Percentiles rank a stretch among this genome's conserved stretches.
Conservation (phyloP, 2,113 vertebrate species). For the Pelecanoides urinatrix region DNA sequence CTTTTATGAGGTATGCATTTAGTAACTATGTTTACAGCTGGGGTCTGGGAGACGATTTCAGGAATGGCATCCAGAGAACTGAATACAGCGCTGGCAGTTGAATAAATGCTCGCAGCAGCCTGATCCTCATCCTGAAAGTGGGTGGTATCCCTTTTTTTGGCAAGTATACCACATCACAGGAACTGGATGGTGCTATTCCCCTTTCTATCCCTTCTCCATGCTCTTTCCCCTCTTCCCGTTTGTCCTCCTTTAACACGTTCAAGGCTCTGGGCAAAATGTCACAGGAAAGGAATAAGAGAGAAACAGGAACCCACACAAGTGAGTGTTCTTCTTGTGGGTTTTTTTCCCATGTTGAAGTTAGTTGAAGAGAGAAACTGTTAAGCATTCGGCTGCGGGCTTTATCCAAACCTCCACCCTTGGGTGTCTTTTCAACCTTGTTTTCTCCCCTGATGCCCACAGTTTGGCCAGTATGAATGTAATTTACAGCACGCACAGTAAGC, state of each 20-base stretch:
- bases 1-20: conserved; percentile 41
- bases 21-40: conserved; percentile 25
- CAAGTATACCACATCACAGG: background rate
- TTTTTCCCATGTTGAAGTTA: background rate
- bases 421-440: background rate
- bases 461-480: background rate
- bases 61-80: background rate
- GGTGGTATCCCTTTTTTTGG: background rate
- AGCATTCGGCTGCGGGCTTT: background rate
- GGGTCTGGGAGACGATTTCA: background rate
- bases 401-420: background rate
- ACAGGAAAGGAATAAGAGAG: background rate
- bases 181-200: background rate
- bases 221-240: background rate
- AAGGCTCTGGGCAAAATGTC: background rate
- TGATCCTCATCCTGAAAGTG: background rate
- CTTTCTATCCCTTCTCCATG: background rate
- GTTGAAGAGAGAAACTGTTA: background rate
- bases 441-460: background rate
- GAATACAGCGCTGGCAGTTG: background rate
- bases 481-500: background rate
- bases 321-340: background rate
- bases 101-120: background rate
- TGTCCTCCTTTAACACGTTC: background rate
- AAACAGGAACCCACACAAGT: background rate